Evolutionary conservation across 2,797 vertebrate genomes (phyloP).

Genomic region (Cyprinodon diabolis): DNA sequence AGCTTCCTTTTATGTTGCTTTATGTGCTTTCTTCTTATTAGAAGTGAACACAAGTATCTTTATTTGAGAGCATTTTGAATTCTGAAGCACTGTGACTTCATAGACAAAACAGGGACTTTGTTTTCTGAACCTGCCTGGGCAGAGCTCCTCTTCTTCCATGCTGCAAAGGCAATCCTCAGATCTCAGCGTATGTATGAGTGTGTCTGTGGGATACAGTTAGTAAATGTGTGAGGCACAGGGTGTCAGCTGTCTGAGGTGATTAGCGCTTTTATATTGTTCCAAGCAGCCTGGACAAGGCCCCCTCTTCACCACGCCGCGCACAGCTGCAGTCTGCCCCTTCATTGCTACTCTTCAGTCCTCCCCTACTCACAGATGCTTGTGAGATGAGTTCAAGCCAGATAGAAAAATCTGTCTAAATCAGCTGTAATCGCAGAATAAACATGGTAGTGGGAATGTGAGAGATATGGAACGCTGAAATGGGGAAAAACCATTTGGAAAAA

Average conservation of each 20-base stretch:
- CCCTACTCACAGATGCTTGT: conserved; percentile 49
- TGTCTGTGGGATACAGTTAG: conserved; percentile 46
- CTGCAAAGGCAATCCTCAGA: conserved; percentile 66
- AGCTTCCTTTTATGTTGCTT: conserved; percentile 56
- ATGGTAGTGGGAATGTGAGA: conserved; percentile 4
- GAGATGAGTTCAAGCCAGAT: conserved; percentile 26
- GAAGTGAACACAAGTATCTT: conserved; percentile 46
- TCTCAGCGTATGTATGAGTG: conserved; percentile 53
- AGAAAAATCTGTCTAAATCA: conserved; percentile 39
- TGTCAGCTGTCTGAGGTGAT: conserved; percentile 81
- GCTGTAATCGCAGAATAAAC: conserved; percentile 26
- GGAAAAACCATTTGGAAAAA: conserved; percentile 10
- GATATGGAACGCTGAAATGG: conserved; percentile 19
- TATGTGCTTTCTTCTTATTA: conserved; percentile 31
- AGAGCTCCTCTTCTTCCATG: conserved; percentile 73
- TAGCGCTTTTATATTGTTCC: conserved; percentile 80
- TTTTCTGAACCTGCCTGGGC: conserved; percentile 81
- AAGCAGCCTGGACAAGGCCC: conserved; percentile 74
- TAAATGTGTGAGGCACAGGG: conserved; percentile 67
- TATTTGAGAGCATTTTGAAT: conserved; percentile 76
- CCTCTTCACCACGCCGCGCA: conserved; percentile 70
- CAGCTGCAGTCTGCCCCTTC: conserved; percentile 77
- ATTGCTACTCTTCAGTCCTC: conserved; percentile 64
- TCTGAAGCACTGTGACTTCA: conserved; percentile 76
- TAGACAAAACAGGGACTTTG: conserved; percentile 92